Conservation (phyloP, 2,888 invertebrate genomes). For the Zaprionus bogoriensis region DNA sequence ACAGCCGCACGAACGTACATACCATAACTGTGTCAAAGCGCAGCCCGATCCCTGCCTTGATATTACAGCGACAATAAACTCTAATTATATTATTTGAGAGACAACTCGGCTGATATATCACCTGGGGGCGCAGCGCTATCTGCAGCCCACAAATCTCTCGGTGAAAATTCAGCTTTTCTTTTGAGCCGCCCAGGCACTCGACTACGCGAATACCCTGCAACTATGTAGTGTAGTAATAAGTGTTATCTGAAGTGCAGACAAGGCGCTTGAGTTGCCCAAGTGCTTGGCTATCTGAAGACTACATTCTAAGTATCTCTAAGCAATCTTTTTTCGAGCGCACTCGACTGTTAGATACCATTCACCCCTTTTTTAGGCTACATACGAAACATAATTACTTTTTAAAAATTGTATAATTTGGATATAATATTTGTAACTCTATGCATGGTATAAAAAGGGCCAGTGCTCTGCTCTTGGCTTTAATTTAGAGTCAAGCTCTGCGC, state of each 20-base stretch:
- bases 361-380: too few species aligned
- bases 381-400: too few species aligned
- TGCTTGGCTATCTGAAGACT: not conserved
- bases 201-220: slow-evolving; percentile 3
- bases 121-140: slow-evolving; percentile 62
- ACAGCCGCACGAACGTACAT: too few species aligned
- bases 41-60: slow-evolving; percentile 29
- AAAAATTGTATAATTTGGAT: too few species aligned
- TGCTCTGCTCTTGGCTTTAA: slow-evolving; percentile 43
- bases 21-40: slow-evolving; percentile 71
- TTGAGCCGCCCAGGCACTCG: slow-evolving; percentile 30
- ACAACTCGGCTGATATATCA: slow-evolving; percentile 60
- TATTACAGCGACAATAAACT: slow-evolving; percentile 65
- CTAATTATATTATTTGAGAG: slow-evolving; percentile 68
- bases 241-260: not conserved
- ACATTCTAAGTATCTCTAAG: not conserved
- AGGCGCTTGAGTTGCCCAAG: not conserved
- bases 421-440: too few species aligned
- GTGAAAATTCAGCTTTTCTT: slow-evolving; percentile 70
- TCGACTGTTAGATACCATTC: too few species aligned
- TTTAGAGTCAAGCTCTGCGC: slow-evolving; percentile 58
- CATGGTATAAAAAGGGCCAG: too few species aligned
- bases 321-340: too few species aligned
- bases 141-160: slow-evolving; percentile 55
- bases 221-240: not conserved